Conservation (phyloP, 2,888 invertebrate genomes). For the Carabus problematicus region DNA sequence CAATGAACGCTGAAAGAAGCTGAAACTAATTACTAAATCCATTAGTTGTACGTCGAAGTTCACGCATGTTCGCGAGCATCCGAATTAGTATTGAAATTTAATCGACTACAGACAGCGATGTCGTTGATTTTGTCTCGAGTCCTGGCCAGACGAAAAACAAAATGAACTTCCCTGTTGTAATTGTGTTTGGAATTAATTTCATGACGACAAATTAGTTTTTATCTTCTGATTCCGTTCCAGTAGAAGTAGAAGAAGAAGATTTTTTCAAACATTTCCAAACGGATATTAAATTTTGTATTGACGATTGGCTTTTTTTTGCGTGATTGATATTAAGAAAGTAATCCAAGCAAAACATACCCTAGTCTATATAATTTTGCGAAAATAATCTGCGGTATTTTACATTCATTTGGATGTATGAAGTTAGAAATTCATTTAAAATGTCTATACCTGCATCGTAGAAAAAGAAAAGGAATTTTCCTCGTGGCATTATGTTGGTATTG, state of each 20-base stretch:
- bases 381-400: too few relatives aligned
- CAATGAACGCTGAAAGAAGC: constrained; percentile 17
- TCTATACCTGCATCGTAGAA: too few relatives aligned
- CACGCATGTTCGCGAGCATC: constrained; percentile 10
- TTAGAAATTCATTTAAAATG: too few relatives aligned
- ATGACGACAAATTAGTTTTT: constrained; percentile 10
- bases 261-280: too few relatives aligned
- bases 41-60: constrained; percentile 23
- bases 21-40: constrained; percentile 35
- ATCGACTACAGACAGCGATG: constrained; percentile 5
- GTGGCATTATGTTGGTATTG: too few relatives aligned
- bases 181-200: constrained; percentile 17
- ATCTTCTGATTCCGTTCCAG: not conserved
- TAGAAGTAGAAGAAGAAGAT: not conserved
- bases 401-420: too few relatives aligned
- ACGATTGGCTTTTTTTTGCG: too few relatives aligned
- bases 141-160: not conserved
- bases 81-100: constrained; percentile 25
- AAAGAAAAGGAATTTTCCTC: too few relatives aligned
- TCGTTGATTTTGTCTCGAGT: not conserved
- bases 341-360: too few relatives aligned
- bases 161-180: constrained; percentile 1
- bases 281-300: too few relatives aligned
- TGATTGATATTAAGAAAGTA: too few relatives aligned
- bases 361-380: too few relatives aligned